Percentiles rank a stretch among this genome's conserved stretches.
These are phyloP conservation scores for Verasper variegatus DNA, from an alignment of 2,113 vertebrate species.

Conservation along the genomic window DNA sequence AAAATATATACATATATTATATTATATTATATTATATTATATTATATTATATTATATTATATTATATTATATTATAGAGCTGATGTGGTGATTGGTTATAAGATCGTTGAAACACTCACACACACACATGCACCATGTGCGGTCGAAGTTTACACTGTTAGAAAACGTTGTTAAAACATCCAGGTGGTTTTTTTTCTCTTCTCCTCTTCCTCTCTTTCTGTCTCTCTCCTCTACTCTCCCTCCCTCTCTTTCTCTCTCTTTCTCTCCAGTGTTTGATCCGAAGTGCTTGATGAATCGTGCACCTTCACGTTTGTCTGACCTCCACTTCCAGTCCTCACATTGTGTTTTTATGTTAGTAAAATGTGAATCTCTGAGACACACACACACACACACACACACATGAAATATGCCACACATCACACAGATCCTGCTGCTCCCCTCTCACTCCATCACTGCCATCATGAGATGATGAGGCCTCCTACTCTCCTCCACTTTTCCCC, in stretches of 20 bases:
- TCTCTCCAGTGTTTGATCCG: no score
- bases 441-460: constrained; percentile 36
- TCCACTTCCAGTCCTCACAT: constrained; percentile 57
- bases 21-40: no score
- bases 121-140: no score
- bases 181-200: constrained; percentile 21
- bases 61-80: no score
- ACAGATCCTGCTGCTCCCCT: background rate
- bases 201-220: background rate
- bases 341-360: no score
- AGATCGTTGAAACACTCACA: no score
- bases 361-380: background rate
- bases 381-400: background rate
- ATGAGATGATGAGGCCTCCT: constrained; percentile 48
- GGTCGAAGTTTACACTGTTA: no score
- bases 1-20: no score
- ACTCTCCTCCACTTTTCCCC: constrained; percentile 44
- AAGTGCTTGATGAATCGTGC: constrained; percentile 58
- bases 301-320: constrained; percentile 37
- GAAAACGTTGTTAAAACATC: background rate
- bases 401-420: background rate
- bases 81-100: no score
- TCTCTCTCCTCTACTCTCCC: background rate
- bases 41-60: no score
- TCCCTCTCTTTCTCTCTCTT: no score